Conservation (phyloP, 2,888 invertebrate species). For the Trichogramma evanescens region DNA sequence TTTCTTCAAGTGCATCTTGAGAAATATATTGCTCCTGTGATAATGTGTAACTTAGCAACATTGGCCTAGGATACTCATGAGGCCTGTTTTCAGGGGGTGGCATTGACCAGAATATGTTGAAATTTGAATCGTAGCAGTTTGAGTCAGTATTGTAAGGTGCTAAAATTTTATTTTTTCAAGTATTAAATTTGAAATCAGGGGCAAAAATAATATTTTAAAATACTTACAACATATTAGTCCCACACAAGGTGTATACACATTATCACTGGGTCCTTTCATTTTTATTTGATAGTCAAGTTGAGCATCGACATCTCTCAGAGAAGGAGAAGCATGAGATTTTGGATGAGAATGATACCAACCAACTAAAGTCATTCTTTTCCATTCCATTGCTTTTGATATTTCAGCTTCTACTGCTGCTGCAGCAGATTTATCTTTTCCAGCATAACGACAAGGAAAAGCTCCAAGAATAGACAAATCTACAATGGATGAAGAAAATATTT, state of each 20-base stretch:
- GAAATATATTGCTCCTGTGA: slow-evolving; percentile 75
- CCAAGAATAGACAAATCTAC: slow-evolving; percentile 79
- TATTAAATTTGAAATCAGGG: neutral
- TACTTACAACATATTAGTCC: slow-evolving; percentile 85
- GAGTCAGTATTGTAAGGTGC: slow-evolving; percentile 79
- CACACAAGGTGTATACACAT: slow-evolving; percentile 87
- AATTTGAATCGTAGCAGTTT: slow-evolving; percentile 71
- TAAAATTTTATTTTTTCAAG: slow-evolving; percentile 36
- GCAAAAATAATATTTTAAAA: neutral
- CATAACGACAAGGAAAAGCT: slow-evolving; percentile 80
- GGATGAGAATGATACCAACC: slow-evolving; percentile 98
- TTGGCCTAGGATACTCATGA: slow-evolving; percentile 86
- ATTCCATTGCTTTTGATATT: slow-evolving; percentile 77
- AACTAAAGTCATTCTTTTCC: slow-evolving; percentile 71
- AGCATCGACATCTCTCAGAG: slow-evolving; percentile 79
- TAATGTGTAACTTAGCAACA: slow-evolving; percentile 81
- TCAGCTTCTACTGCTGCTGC: slow-evolving; percentile 71
- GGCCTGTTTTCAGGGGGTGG: slow-evolving; percentile 92
- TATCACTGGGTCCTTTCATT: slow-evolving; percentile 86
- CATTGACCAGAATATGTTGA: slow-evolving; percentile 88
- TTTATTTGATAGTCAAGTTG: slow-evolving; percentile 92
- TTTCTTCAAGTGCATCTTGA: slow-evolving; percentile 75
- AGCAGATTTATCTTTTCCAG: slow-evolving; percentile 71
- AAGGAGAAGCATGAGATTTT: slow-evolving; percentile 78
- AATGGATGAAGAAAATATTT: slow-evolving; percentile 29